Percentiles rank a stretch among this genome's conserved stretches.
Evolutionary conservation across 2,797 vertebrate species (phyloP).

Genomic region (Artibeus jamaicensis): DNA sequence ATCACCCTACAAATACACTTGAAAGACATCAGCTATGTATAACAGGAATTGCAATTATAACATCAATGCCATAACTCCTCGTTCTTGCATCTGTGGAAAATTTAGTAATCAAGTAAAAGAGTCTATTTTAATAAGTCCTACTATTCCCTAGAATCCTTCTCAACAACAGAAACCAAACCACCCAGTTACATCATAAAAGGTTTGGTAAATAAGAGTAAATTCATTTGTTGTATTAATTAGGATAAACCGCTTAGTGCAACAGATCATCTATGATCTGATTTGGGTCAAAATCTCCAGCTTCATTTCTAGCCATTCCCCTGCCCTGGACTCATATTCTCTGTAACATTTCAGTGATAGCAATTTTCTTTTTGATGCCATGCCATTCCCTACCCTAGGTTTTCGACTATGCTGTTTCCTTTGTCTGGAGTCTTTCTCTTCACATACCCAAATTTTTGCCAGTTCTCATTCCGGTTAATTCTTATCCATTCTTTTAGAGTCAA

Average conservation of each 20-base stretch:
- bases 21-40: background rate
- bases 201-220: background rate
- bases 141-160: background rate
- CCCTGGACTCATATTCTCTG: background rate
- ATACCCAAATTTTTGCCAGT: background rate
- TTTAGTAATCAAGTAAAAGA: background rate
- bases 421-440: background rate
- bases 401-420: background rate
- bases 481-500: background rate
- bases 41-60: background rate
- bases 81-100: background rate
- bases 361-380: background rate
- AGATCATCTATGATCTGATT: background rate
- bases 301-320: background rate
- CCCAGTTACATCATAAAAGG: background rate
- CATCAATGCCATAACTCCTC: background rate
- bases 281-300: background rate
- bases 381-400: background rate
- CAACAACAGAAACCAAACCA: background rate
- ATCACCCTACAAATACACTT: background rate
- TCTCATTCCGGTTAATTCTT: background rate
- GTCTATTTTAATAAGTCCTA: background rate
- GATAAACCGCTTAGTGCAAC: background rate
- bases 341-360: background rate
- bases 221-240: background rate